These are phyloP conservation scores for Perca schrenkii DNA, from an alignment of 2,113 vertebrate genomes.

Conservation along the genomic window DNA sequence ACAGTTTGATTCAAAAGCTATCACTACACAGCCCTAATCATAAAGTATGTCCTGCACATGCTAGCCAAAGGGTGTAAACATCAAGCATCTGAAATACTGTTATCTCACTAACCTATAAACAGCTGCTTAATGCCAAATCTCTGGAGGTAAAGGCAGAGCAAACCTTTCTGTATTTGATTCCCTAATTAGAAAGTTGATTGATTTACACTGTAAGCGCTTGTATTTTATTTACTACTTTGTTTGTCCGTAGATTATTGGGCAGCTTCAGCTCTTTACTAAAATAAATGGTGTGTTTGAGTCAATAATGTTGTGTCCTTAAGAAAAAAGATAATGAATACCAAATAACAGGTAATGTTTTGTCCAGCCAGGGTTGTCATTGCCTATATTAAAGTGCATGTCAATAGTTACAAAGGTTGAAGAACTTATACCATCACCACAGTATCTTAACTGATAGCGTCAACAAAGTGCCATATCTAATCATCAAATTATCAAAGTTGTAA, in stretches of 20 bases:
- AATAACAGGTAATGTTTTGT: not conserved
- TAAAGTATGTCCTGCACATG: not conserved
- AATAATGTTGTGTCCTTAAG: not conserved
- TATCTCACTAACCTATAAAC: not conserved
- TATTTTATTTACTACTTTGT: not conserved
- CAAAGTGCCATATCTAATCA: slow-evolving; percentile 19
- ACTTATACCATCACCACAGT: not conserved
- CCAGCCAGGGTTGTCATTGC: not conserved
- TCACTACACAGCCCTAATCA: not conserved
- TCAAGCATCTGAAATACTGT: not conserved
- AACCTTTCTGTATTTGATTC: not conserved
- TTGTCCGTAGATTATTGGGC: not conserved
- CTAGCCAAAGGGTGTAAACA: not conserved
- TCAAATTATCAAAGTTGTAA: not conserved
- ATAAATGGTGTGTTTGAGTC: not conserved
- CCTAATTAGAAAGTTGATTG: not conserved
- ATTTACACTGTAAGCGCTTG: not conserved
- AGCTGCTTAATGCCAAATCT: not conserved
- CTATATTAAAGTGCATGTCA: not conserved
- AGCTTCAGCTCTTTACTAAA: not conserved
- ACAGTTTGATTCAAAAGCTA: slow-evolving; percentile 1
- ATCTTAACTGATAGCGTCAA: not conserved
- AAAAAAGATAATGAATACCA: not conserved
- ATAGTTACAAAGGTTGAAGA: slow-evolving; percentile 15
- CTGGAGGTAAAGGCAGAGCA: not conserved